These are phyloP conservation scores for Anomalospiza imberbis DNA, from an alignment of 2,797 vertebrate species.

Conservation along the genomic window DNA sequence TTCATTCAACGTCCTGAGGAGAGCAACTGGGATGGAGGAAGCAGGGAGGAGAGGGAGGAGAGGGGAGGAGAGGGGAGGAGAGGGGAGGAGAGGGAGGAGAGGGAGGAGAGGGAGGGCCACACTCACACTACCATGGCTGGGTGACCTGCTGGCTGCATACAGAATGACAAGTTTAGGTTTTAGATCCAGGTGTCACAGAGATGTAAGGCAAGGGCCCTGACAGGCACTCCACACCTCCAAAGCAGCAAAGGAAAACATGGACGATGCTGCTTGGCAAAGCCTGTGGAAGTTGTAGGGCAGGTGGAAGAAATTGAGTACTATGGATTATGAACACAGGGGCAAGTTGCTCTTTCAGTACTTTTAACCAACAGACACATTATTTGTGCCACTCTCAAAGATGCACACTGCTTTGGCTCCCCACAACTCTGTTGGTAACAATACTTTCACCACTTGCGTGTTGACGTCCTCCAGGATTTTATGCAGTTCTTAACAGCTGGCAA, in stretches of 20 bases:
- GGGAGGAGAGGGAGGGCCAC: background rate
- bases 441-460: background rate
- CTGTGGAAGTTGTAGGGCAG: rapidly evolving
- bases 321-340: background rate
- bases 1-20: background rate
- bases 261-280: background rate
- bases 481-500: background rate
- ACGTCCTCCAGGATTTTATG: background rate
- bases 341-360: background rate
- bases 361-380: background rate
- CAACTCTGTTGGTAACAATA: background rate
- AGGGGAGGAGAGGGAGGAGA: background rate
- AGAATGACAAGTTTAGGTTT: background rate
- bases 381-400: background rate
- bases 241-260: background rate
- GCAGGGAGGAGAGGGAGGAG: background rate
- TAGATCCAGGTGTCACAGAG: background rate
- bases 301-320: background rate
- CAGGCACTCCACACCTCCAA: background rate
- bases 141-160: background rate
- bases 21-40: background rate
- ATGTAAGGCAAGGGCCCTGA: background rate
- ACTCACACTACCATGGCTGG: rapidly evolving
- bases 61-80: background rate
- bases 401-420: background rate